phyloP scores from a whole-genome alignment of 2,888 invertebrate species.

The Fragum sueziense region DNA sequence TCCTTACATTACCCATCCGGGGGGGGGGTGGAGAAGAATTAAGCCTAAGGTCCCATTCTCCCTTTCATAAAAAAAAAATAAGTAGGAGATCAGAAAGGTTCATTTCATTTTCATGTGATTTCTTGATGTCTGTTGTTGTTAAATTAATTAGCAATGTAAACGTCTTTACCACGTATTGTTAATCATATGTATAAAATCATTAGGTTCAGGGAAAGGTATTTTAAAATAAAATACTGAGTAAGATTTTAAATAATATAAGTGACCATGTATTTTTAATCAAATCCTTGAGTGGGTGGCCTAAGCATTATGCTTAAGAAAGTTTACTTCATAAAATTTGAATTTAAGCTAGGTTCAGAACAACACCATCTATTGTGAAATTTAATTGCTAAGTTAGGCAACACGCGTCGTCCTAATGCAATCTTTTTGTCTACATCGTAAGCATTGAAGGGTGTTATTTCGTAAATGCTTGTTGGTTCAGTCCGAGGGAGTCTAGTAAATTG shows the following conservation, averaged over 20 bases:
- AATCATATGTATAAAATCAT: no score
- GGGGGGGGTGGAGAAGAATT: conserved; percentile 6
- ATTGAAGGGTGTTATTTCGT: background rate
- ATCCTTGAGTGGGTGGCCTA: background rate
- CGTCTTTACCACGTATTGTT: no score
- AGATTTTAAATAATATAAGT: background rate
- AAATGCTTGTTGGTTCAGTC: background rate
- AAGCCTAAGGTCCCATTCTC: background rate
- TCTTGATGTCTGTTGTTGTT: no score
- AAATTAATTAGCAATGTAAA: no score
- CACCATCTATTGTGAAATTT: background rate
- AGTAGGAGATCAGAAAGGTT: no score
- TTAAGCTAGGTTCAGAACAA: background rate
- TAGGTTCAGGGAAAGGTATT: no score
- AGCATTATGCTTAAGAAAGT: background rate
- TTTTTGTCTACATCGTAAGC: background rate
- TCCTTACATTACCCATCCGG: background rate
- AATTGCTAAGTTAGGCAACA: background rate
- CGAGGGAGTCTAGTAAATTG: background rate
- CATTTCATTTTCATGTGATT: no score
- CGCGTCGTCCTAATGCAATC: background rate
- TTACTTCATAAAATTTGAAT: background rate
- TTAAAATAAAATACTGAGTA: no score
- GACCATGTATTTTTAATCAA: background rate
- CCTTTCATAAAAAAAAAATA: no score